A percentile compares a stretch with the other conserved stretches of the same genome.
Conservation (phyloP, 2,888 invertebrate genomes). For the Drosophila acutilabella region DNA sequence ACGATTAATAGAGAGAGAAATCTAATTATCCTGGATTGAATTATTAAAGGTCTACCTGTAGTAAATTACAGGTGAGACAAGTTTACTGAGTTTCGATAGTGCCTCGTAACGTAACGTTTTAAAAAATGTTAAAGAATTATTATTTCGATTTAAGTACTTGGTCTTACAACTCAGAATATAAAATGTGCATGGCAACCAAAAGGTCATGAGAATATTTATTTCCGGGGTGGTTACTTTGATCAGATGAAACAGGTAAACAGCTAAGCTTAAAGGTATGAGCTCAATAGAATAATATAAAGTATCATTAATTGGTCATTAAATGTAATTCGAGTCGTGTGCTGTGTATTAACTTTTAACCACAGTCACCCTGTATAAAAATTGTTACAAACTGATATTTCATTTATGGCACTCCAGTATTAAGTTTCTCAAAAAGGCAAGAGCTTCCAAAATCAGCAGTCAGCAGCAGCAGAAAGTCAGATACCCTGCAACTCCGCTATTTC, state of each 20-base stretch:
- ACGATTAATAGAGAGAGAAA: too few species aligned
- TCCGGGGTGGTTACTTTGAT: constrained; percentile 7
- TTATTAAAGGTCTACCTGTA: too few species aligned
- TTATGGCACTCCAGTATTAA: background rate
- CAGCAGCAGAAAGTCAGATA: background rate
- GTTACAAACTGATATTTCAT: background rate
- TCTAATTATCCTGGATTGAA: too few species aligned
- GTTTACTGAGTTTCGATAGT: too few species aligned
- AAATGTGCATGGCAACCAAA: constrained; percentile 3
- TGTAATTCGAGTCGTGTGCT: constrained; percentile 17
- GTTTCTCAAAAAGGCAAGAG: too few species aligned
- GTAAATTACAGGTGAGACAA: too few species aligned
- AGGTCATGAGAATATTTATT: background rate
- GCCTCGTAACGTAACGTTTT: too few species aligned
- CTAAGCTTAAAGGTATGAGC: constrained; percentile 2
- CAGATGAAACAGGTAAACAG: background rate
- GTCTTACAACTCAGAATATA: too few species aligned
- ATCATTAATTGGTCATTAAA: constrained; percentile 29
- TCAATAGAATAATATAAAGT: constrained; percentile 3
- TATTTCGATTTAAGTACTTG: too few species aligned
- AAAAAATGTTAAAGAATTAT: too few species aligned
- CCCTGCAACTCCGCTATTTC: background rate
- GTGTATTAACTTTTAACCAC: constrained; percentile 15
- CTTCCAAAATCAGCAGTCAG: too few species aligned
- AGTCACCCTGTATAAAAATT: constrained; percentile 1